Percentiles rank a stretch among this genome's conserved stretches.
Evolutionary conservation across 2,888 invertebrate species (phyloP).

Genomic region (Melinaea menophilus): DNA sequence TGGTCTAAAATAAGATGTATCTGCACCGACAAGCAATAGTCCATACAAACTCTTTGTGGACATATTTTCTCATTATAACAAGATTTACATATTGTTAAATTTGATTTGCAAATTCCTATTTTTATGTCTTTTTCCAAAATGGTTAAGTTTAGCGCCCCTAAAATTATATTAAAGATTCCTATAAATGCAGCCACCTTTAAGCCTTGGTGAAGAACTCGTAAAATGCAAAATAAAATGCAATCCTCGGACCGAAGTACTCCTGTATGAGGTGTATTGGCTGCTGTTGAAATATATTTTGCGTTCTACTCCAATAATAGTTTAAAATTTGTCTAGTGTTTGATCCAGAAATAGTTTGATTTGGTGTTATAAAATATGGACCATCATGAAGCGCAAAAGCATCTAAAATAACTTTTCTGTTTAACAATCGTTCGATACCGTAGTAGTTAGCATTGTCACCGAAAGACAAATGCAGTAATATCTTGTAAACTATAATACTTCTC

Average conservation of each 20-base stretch:
- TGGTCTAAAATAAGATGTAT: constrained; percentile 14
- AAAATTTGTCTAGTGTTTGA: constrained; percentile 50
- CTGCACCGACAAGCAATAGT: constrained; percentile 7
- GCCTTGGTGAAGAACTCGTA: constrained; percentile 73
- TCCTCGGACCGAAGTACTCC: constrained; percentile 75
- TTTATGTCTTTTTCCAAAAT: constrained; percentile 7
- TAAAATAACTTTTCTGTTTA: constrained; percentile 29
- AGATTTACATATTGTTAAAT: constrained; percentile 6
- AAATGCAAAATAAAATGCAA: constrained; percentile 78
- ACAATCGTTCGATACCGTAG: constrained; percentile 23
- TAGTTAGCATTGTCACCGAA: no score
- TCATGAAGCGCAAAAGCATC: constrained; percentile 36
- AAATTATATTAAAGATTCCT: constrained; percentile 42
- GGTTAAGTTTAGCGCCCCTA: background rate
- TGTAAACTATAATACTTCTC: no score
- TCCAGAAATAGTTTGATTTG: constrained; percentile 35
- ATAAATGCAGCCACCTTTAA: constrained; percentile 65
- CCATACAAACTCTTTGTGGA: background rate
- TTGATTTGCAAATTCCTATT: constrained; percentile 1
- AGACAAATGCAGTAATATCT: no score
- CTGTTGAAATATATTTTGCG: constrained; percentile 72
- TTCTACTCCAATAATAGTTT: constrained; percentile 72
- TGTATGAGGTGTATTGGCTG: constrained; percentile 80
- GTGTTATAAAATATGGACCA: constrained; percentile 35
- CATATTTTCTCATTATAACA: constrained; percentile 4